phyloP scores from a whole-genome alignment of 2,888 invertebrate genomes.

The Trichogramma dendrolimi region DNA sequence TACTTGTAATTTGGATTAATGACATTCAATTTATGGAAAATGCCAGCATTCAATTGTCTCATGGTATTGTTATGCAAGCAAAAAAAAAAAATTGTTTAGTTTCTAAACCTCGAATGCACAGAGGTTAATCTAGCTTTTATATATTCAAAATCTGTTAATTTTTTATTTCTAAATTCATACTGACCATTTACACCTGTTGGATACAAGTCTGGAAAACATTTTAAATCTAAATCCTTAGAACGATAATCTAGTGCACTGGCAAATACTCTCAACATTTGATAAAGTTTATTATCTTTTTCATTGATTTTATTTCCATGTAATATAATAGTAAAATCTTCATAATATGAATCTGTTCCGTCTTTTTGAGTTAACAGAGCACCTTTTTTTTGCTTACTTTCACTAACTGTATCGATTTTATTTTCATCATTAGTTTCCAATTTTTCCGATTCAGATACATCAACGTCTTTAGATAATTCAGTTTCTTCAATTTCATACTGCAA shows the following conservation, averaged over 20 bases:
- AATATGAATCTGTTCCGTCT: slow-evolving; percentile 20
- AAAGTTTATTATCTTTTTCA: slow-evolving; percentile 28
- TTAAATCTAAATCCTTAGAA: slow-evolving; percentile 29
- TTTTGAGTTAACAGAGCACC: slow-evolving; percentile 22
- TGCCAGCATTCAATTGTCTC: slow-evolving; percentile 30
- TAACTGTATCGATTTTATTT: not conserved
- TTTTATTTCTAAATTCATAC: slow-evolving; percentile 21
- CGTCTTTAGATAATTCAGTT: slow-evolving; percentile 5
- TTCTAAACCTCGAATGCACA: slow-evolving; percentile 31
- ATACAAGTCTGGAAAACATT: slow-evolving; percentile 34
- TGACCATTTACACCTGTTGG: slow-evolving; percentile 31
- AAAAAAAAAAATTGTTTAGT: slow-evolving; percentile 36
- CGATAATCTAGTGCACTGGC: slow-evolving; percentile 30
- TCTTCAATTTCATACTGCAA: not conserved
- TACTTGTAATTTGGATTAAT: slow-evolving; percentile 27
- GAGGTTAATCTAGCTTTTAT: slow-evolving; percentile 33
- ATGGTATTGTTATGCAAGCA: slow-evolving; percentile 33
- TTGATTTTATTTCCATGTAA: slow-evolving; percentile 31
- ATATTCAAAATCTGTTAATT: slow-evolving; percentile 32
- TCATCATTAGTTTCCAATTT: slow-evolving; percentile 3
- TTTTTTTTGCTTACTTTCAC: not conserved
- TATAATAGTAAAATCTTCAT: slow-evolving; percentile 27
- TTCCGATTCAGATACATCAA: not conserved
- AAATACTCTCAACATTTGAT: slow-evolving; percentile 33
- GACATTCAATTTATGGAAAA: slow-evolving; percentile 31